phyloP scores from a whole-genome alignment of 2,797 vertebrate species.

The Botia kubotai region DNA sequence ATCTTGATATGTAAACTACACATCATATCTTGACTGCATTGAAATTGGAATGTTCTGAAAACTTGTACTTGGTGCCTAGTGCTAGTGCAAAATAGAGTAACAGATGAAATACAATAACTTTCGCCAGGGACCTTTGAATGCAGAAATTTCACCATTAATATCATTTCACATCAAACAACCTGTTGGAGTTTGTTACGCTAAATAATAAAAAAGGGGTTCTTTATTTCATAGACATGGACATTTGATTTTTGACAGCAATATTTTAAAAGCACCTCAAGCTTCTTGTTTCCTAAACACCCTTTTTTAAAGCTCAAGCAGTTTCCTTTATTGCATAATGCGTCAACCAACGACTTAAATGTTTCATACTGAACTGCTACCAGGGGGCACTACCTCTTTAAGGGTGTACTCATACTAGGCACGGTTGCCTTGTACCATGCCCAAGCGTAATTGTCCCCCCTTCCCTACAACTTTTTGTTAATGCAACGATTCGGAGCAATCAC shows the following conservation, averaged over 20 bases:
- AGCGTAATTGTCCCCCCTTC: no score
- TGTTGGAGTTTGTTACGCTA: neutral
- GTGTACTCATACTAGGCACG: no score
- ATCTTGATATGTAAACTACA: neutral
- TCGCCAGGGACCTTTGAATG: neutral
- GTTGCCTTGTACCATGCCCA: no score
- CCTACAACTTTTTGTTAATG: no score
- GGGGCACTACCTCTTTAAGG: slow-evolving; percentile 70
- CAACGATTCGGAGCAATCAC: no score
- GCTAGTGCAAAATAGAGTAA: neutral
- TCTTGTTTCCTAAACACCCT: slow-evolving; percentile 63
- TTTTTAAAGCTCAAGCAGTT: slow-evolving; percentile 70
- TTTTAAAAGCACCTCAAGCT: slow-evolving; percentile 66
- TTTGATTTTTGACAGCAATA: slow-evolving; percentile 65
- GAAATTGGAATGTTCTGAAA: neutral
- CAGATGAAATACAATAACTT: neutral
- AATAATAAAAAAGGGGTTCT: neutral
- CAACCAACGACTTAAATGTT: slow-evolving; percentile 70
- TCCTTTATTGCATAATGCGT: slow-evolving; percentile 77
- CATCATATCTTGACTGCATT: neutral
- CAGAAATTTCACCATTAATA: neutral
- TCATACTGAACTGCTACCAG: slow-evolving; percentile 69
- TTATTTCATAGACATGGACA: slow-evolving; percentile 14
- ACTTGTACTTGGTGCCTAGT: neutral
- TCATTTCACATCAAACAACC: neutral